Evolutionary conservation across 2,888 invertebrate species (phyloP), one percentile per base, ranked within the genome.

Genomic region (Agonopterix arenella): DNA sequence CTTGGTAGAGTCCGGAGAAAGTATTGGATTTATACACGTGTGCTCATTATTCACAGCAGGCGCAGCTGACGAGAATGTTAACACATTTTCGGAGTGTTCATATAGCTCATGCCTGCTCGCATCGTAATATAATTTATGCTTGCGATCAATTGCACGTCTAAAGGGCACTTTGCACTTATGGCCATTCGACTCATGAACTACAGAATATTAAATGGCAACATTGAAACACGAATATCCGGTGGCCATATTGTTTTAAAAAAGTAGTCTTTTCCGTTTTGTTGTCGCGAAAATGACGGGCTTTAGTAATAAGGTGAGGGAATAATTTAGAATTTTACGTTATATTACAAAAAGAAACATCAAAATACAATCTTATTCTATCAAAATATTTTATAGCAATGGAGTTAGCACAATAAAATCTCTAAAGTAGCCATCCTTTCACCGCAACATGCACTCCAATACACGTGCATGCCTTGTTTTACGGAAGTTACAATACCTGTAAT

Each of bases 281-380:
- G 91, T 90, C 90, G 91, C 79, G 81, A 86, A 93, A 91, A 94
- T 94, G 94, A 93, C 94, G 91, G 94, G 94, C 88, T 94, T 94
- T 91, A 93, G 93, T 84, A 93, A 93, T 89, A 94, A 94, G 93
- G 94, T 94, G 90, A 88, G 86, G 53, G 64, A 66, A 73, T 74
- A 76, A 75, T 64, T 11, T 43, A n/a, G 11, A 43, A 8, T 43
- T 43, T 80, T 75, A 40, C 40, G 9, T 40, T 9, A n/a, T n/a
- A 40, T n/a, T 40, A 40, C 28, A 28, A 4, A 28, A 28, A 28
- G 28, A 28, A 28, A 7, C 7, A 5, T 28, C 1, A 5, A 28
- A 28, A 28, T 28, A 28, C 28, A 28, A 28, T 28, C 28, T 5
- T 28, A 28, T 28, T 28, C 28, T 7, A 28, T 28, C 28, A 5